phyloP scores from a whole-genome alignment of 2,113 vertebrate species.

The Haliaeetus leucogaster region DNA sequence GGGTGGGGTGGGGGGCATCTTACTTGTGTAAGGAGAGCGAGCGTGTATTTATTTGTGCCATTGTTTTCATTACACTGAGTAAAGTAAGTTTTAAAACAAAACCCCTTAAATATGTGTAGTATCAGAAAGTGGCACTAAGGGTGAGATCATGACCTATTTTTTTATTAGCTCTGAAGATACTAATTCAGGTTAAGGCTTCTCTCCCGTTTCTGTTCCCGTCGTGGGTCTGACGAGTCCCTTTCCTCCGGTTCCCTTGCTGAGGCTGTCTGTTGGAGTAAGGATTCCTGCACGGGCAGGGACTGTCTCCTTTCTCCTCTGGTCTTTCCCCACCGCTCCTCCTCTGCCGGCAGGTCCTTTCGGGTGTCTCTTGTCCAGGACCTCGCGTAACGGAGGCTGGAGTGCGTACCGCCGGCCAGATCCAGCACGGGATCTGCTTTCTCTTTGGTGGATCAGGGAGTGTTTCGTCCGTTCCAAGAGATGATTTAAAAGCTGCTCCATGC shows the following conservation, averaged over 20 bases:
- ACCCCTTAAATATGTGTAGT: constrained; percentile 40
- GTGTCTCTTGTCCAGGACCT: not conserved
- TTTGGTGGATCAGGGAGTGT: not conserved
- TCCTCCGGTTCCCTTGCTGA: not conserved
- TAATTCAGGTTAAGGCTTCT: constrained; percentile 70
- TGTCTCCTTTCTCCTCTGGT: not conserved
- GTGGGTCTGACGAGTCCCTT: not conserved
- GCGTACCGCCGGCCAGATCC: rapidly evolving
- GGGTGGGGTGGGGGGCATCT: not conserved
- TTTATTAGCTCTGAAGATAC: constrained; percentile 69
- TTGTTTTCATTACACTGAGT: constrained; percentile 68
- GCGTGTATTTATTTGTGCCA: constrained; percentile 73
- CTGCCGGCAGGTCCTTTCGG: not conserved
- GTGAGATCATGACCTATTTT: constrained; percentile 64
- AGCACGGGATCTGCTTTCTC: not conserved
- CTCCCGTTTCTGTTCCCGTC: not conserved
- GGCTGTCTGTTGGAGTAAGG: not conserved
- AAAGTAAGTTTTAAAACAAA: constrained; percentile 51
- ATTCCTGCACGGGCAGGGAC: not conserved
- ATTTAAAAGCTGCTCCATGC: not conserved
- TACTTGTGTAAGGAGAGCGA: constrained; percentile 37
- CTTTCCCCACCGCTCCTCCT: not conserved
- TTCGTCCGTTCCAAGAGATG: not conserved
- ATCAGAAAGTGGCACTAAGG: constrained; percentile 62
- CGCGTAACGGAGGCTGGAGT: rapidly evolving